Evolutionary conservation across 2,113 vertebrate species (phyloP).

Genomic region (Serinus canaria): DNA sequence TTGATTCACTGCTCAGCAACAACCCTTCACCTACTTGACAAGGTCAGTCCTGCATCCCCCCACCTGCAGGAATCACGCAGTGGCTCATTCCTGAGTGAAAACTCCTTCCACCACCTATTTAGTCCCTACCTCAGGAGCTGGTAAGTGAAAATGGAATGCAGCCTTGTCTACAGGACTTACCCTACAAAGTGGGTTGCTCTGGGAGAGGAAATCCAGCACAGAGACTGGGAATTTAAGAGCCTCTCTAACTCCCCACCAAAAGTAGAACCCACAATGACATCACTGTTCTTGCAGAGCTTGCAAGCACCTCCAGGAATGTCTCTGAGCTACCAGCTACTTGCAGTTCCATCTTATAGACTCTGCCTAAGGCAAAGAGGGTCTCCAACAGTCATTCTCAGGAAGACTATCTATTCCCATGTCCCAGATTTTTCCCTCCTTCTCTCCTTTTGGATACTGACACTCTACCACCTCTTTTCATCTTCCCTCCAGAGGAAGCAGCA

Average conservation of each 20-base stretch:
- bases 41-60: background rate
- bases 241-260: background rate
- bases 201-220: background rate
- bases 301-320: background rate
- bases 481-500: background rate
- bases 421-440: background rate
- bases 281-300: background rate
- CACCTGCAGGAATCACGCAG: background rate
- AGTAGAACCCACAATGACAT: background rate
- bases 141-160: background rate
- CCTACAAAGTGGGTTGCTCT: background rate
- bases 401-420: background rate
- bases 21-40: background rate
- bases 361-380: background rate
- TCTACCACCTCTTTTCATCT: background rate
- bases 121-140: background rate
- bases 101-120: background rate
- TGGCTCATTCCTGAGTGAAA: background rate
- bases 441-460: background rate
- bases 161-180: background rate
- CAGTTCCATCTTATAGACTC: background rate
- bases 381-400: background rate
- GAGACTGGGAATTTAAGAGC: background rate
- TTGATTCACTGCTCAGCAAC: background rate
- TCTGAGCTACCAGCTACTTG: background rate